Evolutionary conservation across 2,888 invertebrate species (phyloP).

Genomic region (Cryptocheilus praepositus): DNA sequence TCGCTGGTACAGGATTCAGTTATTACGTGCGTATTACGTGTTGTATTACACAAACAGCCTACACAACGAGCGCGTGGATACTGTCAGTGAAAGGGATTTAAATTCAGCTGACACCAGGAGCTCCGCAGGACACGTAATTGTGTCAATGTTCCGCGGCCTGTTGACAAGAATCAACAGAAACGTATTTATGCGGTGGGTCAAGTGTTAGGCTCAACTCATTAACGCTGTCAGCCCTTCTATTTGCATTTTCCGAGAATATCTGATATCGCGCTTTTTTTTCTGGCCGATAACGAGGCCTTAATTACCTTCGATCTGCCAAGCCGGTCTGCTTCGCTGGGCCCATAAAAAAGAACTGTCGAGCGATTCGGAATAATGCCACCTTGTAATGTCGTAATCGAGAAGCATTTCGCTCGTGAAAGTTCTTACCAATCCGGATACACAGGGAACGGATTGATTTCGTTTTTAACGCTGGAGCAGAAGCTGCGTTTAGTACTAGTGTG

Average conservation of each 20-base stretch:
- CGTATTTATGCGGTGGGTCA: not conserved
- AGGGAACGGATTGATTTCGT: too few relatives aligned
- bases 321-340: not conserved
- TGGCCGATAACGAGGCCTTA: not conserved
- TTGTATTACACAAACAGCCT: constrained; percentile 28
- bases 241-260: not conserved
- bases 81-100: constrained; percentile 42
- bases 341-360: constrained; percentile 6
- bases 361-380: constrained; percentile 31
- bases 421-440: constrained; percentile 14
- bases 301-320: not conserved
- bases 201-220: constrained; percentile 1
- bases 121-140: constrained; percentile 23
- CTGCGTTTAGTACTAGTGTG: not conserved
- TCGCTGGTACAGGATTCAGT: constrained; percentile 15
- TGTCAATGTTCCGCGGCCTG: constrained; percentile 21
- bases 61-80: not conserved
- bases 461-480: not conserved
- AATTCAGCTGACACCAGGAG: constrained; percentile 25
- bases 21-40: constrained; percentile 27
- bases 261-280: not conserved
- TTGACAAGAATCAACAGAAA: constrained; percentile 1
- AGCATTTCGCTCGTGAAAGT: constrained; percentile 41
- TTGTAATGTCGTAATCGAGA: constrained; percentile 32
- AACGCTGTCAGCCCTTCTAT: not conserved